Evolutionary conservation across 2,797 vertebrate species (phyloP).

Genomic region (Myotis daubentonii): DNA sequence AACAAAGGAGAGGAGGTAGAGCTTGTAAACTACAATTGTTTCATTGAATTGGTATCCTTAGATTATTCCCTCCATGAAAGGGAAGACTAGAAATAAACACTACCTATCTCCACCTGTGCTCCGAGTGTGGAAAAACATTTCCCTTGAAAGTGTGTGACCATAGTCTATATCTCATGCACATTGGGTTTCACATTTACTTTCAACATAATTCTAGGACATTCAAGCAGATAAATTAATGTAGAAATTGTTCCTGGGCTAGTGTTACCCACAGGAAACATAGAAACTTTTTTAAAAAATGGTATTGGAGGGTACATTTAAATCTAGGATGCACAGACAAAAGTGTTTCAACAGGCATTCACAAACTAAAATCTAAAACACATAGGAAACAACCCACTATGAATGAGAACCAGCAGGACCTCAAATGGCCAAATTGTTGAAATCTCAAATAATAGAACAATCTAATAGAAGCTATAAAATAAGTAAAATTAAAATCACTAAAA

Average conservation of each 20-base stretch:
- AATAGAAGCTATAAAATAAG: neutral
- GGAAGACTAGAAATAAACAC: neutral
- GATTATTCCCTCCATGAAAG: neutral
- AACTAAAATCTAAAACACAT: neutral
- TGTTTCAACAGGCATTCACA: neutral
- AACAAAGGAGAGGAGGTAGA: neutral
- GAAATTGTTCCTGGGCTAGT: neutral
- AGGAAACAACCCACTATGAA: neutral
- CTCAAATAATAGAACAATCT: neutral
- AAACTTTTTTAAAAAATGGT: neutral
- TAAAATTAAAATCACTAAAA: neutral
- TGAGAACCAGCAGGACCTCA: neutral
- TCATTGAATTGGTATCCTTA: neutral
- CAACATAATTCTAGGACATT: neutral
- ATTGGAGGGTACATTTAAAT: neutral
- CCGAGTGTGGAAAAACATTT: neutral
- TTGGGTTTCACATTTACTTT: neutral
- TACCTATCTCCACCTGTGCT: neutral
- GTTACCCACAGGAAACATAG: neutral
- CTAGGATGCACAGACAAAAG: neutral
- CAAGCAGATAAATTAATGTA: neutral
- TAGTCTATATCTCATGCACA: neutral
- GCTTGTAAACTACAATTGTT: neutral
- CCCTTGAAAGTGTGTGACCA: neutral
- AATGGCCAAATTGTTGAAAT: neutral